A percentile compares a stretch with the other conserved stretches of the same genome.
phyloP scores from a whole-genome alignment of 1,140 invertebrate genomes.

The Rhynchophorus ferrugineus region DNA sequence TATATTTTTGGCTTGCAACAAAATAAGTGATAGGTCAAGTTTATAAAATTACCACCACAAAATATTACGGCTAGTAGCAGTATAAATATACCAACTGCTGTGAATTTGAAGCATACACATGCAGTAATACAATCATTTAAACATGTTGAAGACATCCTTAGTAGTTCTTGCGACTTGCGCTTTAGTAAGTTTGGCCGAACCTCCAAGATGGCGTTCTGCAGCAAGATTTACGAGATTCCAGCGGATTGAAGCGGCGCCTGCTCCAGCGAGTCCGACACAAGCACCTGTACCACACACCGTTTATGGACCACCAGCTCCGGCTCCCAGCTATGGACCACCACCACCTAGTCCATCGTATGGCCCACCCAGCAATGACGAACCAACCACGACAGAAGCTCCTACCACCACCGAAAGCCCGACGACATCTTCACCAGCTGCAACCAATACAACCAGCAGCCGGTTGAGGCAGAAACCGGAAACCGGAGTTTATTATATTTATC shows the following conservation, averaged over 20 bases:
- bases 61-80: background rate
- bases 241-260: background rate
- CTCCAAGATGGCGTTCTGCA: background rate
- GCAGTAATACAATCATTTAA: too few species aligned
- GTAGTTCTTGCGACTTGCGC: constrained; percentile 1
- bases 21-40: background rate
- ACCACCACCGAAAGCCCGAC: background rate
- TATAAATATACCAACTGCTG: too few species aligned
- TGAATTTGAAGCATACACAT: too few species aligned
- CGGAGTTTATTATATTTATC: constrained; percentile 48
- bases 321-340: constrained; percentile 13
- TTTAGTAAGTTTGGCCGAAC: constrained; percentile 4
- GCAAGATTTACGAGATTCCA: background rate
- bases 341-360: background rate
- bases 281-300: constrained; percentile 7
- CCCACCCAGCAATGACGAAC: background rate
- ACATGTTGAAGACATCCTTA: too few species aligned
- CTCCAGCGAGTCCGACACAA: background rate
- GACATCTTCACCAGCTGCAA: background rate
- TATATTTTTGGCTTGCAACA: background rate
- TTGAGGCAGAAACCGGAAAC: background rate
- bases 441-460: background rate
- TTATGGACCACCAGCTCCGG: constrained; percentile 11
- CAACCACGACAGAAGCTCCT: constrained; percentile 1
- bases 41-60: background rate